Evolutionary conservation across 2,888 invertebrate species (phyloP).

Genomic region (Acanthacorydalis orientalis): DNA sequence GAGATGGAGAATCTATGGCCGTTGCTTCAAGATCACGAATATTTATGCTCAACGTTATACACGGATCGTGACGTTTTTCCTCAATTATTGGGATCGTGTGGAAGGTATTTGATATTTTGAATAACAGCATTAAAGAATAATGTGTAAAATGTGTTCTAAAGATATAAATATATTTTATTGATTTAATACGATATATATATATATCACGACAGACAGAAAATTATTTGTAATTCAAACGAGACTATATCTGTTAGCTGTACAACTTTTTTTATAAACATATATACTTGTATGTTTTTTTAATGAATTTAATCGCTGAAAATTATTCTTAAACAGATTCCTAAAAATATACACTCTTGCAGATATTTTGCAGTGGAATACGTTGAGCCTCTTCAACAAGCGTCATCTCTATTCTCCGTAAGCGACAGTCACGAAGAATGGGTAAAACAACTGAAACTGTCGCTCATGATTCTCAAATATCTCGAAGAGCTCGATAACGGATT

Average conservation of each 20-base stretch:
- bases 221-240: no score
- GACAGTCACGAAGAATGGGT: constrained; percentile 39
- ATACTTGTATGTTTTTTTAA: no score
- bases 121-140: no score
- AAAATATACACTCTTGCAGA: no score
- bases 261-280: no score
- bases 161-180: no score
- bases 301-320: no score
- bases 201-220: no score
- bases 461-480: constrained; percentile 42
- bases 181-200: no score
- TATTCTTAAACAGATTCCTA: no score
- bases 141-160: no score
- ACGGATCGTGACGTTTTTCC: constrained; percentile 45
- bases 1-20: constrained; percentile 47
- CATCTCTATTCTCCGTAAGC: constrained; percentile 31
- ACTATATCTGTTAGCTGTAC: no score
- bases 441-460: constrained; percentile 33
- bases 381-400: constrained; percentile 33
- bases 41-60: constrained; percentile 39
- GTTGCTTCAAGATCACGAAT: constrained; percentile 48
- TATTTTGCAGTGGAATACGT: constrained; percentile 48
- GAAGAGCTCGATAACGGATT: constrained; percentile 38
- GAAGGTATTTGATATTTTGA: constrained; percentile 18
- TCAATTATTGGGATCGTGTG: constrained; percentile 46